These are phyloP conservation scores for Ligdia adustata DNA, from an alignment of 2,888 invertebrate genomes.

Conservation along the genomic window DNA sequence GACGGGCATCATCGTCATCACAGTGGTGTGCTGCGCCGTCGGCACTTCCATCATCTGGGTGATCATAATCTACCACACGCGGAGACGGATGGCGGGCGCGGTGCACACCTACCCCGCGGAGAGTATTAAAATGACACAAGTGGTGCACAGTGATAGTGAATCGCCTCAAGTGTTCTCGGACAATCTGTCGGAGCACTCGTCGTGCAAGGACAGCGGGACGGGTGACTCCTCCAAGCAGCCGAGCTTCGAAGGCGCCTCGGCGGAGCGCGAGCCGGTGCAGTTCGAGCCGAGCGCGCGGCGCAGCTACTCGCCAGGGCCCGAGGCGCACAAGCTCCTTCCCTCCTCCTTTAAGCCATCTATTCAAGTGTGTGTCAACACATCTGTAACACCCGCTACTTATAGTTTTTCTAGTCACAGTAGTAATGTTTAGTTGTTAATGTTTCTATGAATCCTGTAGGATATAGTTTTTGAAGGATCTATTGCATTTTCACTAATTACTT, in stretches of 20 bases:
- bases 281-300: slow-evolving; percentile 72
- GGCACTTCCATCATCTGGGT: slow-evolving; percentile 97
- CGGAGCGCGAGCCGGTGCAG: slow-evolving; percentile 76
- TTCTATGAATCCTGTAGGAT: slow-evolving; percentile 43
- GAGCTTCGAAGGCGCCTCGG: slow-evolving; percentile 84
- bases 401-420: slow-evolving; percentile 83
- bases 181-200: slow-evolving; percentile 89
- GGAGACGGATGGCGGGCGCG: slow-evolving; percentile 85
- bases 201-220: slow-evolving; percentile 92
- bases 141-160: slow-evolving; percentile 80
- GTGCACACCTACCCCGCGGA: slow-evolving; percentile 75
- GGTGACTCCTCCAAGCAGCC: slow-evolving; percentile 91
- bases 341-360: slow-evolving; percentile 81
- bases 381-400: slow-evolving; percentile 81
- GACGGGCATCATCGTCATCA: slow-evolving; percentile 94
- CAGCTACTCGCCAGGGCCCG: slow-evolving; percentile 78
- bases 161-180: slow-evolving; percentile 83
- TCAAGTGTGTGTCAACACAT: slow-evolving; percentile 81
- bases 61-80: slow-evolving; percentile 93
- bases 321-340: slow-evolving; percentile 79
- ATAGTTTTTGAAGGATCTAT: slow-evolving; percentile 41
- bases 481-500: slow-evolving; percentile 72
- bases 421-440: slow-evolving; percentile 68
- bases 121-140: slow-evolving; percentile 78
- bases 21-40: slow-evolving; percentile 95